A percentile compares a stretch with the other conserved stretches of the same genome.
These are phyloP conservation scores for Brachyhypopomus occidentalis DNA, from an alignment of 2,113 vertebrate species.

Conservation along the genomic window DNA sequence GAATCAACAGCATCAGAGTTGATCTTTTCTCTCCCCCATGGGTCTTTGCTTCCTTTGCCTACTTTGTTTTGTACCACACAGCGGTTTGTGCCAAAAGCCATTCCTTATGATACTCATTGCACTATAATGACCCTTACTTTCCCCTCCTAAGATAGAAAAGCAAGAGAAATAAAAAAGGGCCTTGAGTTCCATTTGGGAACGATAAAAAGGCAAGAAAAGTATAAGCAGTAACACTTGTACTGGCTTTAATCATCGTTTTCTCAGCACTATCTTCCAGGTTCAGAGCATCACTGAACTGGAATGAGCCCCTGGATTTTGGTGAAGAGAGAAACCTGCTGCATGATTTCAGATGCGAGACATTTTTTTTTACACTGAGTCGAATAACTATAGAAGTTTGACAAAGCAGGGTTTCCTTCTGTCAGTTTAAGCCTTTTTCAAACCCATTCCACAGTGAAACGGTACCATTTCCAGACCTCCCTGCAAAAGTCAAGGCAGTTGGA, in stretches of 20 bases:
- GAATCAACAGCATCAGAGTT: slow-evolving; percentile 41
- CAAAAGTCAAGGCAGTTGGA: background rate
- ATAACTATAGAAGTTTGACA: slow-evolving; percentile 5
- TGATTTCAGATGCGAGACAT: slow-evolving; percentile 4
- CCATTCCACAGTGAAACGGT: background rate
- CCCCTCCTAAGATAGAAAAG: slow-evolving; percentile 33
- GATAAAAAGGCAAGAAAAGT: slow-evolving; percentile 30
- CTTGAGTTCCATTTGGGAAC: slow-evolving; percentile 21
- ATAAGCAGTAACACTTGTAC: background rate
- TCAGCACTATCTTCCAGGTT: slow-evolving; percentile 19
- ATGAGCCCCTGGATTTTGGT: slow-evolving; percentile 21
- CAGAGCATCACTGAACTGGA: slow-evolving; percentile 34
- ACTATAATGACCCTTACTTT: slow-evolving; percentile 49
- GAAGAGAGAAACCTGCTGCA: background rate
- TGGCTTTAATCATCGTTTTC: background rate
- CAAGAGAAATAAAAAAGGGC: background rate
- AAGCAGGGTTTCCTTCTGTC: slow-evolving; percentile 17
- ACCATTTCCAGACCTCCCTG: background rate
- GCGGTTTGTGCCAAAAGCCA: slow-evolving; percentile 45
- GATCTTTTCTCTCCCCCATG: background rate
- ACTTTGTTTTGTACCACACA: slow-evolving; percentile 46
- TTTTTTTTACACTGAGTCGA: slow-evolving; percentile 7
- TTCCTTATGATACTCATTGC: slow-evolving; percentile 49
- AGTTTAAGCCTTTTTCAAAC: slow-evolving; percentile 6
- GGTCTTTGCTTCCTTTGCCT: slow-evolving; percentile 60